Evolutionary conservation across 2,113 vertebrate species (phyloP), one percentile per base, ranked within the genome.

Genomic region (Xerus inauris): DNA sequence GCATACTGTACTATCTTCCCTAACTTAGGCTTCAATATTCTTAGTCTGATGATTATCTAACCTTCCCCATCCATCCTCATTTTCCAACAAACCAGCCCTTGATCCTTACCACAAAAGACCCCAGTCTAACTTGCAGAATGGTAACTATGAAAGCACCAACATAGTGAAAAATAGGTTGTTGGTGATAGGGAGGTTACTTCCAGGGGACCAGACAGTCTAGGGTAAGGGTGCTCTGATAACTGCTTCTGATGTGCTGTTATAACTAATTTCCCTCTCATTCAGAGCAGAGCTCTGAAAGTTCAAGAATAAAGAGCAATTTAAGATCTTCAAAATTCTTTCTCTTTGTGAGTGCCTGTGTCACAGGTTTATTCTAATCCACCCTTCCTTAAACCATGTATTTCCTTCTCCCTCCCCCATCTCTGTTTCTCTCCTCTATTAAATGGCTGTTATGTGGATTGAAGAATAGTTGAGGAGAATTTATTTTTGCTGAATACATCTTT

Each of bases 241-340:
- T 65, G 47, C 38, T 49, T 93, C 85, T 88, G 79, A 84, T 71
- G 77, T 84, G 51, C 20, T 93, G 22, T 92, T 87, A 83, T 88
- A 71, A 92, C 69, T 54, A 93, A 89, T 84, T 77, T 84, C 38
- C 24, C 30, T 87, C 45, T 84, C 49, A 88, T 76, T 95, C 69
- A 71, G 16, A 82, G 12, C 4, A 40, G 11, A 93, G 38, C n/a
- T 84, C 28, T 93, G 40, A 95, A 84, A 49, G 8, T 62, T 93
- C 90, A 84, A 77, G 71, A 28, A 62, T 88, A 88, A 93, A 89
- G 83, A 51, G 7, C 35, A 47, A 75, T 76, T 76, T 73, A 89
- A 89, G 26, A 93, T 71, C 7, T 59, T 88, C 32, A 82, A 82
- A 73, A 77, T 93, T 89, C 20, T 77, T 83, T 67, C 42, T 30